Evolutionary conservation across 2,888 invertebrate genomes (phyloP).

Genomic region (Hermodice carunculata): DNA sequence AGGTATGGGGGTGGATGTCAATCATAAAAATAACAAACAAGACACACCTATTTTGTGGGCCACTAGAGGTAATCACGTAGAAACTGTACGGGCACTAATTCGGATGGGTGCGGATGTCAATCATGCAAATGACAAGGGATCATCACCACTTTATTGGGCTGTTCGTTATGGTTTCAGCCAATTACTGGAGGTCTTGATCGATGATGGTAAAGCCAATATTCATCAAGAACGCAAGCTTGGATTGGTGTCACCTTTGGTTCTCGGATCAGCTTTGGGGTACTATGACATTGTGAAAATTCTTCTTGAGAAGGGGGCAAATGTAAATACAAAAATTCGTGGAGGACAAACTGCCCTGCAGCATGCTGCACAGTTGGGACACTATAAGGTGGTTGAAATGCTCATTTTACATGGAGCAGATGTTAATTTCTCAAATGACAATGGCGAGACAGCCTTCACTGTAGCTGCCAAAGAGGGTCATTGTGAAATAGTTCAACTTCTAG

Average conservation of each 20-base stretch:
- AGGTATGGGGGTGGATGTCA: constrained; percentile 41
- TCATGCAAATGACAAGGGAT: constrained; percentile 57
- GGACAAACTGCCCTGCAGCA: constrained; percentile 66
- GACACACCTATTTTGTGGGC: background rate
- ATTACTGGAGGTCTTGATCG: constrained; percentile 46
- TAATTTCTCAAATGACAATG: constrained; percentile 49
- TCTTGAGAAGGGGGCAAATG: constrained; percentile 52
- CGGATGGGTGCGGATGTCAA: constrained; percentile 43
- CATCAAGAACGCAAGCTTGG: constrained; percentile 54
- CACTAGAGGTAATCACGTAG: constrained; percentile 1
- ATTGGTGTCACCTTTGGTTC: constrained; percentile 60
- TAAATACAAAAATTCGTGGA: constrained; percentile 57
- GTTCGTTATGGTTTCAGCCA: constrained; percentile 52
- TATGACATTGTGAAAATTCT: constrained; percentile 48
- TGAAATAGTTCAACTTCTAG: constrained; percentile 50
- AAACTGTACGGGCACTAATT: background rate
- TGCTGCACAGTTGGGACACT: constrained; percentile 65
- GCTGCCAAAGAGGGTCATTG: constrained; percentile 53
- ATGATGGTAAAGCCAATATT: constrained; percentile 50
- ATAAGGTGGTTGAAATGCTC: constrained; percentile 44
- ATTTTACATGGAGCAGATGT: constrained; percentile 43
- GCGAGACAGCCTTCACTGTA: constrained; percentile 52
- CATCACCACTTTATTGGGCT: constrained; percentile 61
- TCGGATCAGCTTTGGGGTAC: constrained; percentile 63
- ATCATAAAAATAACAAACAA: constrained; percentile 52